phyloP scores from a whole-genome alignment of 1,140 invertebrate species.

The Kradibia gibbosae region DNA sequence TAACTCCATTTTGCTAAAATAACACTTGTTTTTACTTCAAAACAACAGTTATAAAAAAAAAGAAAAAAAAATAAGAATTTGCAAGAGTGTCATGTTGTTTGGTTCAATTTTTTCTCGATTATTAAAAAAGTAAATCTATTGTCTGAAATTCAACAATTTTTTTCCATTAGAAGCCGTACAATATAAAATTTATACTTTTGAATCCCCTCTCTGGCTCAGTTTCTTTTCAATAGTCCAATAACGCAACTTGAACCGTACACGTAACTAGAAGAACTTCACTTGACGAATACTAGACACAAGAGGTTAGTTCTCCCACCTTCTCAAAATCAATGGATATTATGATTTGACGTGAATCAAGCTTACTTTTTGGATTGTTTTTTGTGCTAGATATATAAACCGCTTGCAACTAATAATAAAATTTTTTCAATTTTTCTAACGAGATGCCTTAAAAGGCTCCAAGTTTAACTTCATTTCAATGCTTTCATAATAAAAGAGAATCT shows the following conservation, averaged over 20 bases:
- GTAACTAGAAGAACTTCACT: slow-evolving; percentile 23
- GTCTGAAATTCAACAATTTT: background rate
- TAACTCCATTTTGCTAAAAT: too few relatives aligned
- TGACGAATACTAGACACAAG: background rate
- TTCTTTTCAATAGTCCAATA: slow-evolving; percentile 3
- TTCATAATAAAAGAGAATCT: background rate
- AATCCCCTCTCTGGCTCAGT: background rate
- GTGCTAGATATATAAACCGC: background rate
- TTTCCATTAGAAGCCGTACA: background rate
- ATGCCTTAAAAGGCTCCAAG: background rate
- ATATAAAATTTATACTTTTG: slow-evolving; percentile 36
- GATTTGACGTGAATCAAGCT: background rate
- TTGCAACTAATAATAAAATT: background rate
- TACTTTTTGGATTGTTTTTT: background rate
- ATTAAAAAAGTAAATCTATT: background rate
- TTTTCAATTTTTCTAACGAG: background rate
- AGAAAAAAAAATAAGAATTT: too few relatives aligned
- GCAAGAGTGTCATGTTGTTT: too few relatives aligned
- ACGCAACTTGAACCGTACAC: background rate
- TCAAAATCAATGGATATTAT: slow-evolving; percentile 5
- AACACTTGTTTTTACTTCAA: too few relatives aligned
- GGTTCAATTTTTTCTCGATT: background rate
- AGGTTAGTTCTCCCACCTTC: background rate
- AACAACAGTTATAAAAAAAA: too few relatives aligned
- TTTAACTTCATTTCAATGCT: background rate